A percentile compares a stretch with the other conserved stretches of the same genome.
These are phyloP conservation scores for Esox niger DNA, from an alignment of 2,113 vertebrate genomes.

Conservation along the genomic window DNA sequence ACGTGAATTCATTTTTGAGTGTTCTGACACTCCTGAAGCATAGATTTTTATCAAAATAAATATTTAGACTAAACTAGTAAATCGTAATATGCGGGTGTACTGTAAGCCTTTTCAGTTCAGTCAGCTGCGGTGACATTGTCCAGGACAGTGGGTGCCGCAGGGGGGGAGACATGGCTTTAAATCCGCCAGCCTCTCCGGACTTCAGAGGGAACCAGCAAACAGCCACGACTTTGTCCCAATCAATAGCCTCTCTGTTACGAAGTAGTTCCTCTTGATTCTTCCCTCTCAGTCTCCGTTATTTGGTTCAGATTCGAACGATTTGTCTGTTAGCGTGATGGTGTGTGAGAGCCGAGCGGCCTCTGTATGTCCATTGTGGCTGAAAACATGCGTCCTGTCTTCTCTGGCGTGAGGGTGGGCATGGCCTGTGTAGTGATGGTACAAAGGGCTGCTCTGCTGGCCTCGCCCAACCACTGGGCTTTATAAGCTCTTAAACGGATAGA, in stretches of 20 bases:
- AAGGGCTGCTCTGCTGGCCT: slow-evolving; percentile 51
- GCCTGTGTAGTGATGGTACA: slow-evolving; percentile 71
- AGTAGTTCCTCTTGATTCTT: slow-evolving; percentile 52
- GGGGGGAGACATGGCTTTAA: slow-evolving; percentile 61
- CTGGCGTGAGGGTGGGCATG: slow-evolving; percentile 69
- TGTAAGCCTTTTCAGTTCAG: too few relatives aligned
- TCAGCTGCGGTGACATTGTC: too few relatives aligned
- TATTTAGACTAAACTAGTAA: too few relatives aligned
- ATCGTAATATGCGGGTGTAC: too few relatives aligned
- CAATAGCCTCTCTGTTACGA: slow-evolving; percentile 70
- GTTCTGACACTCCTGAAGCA: too few relatives aligned
- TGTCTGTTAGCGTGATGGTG: slow-evolving; percentile 58
- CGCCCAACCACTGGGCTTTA: slow-evolving; percentile 69
- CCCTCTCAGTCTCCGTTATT: slow-evolving; percentile 46
- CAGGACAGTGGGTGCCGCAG: slow-evolving; percentile 35
- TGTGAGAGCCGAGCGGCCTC: slow-evolving; percentile 67
- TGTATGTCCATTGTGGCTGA: slow-evolving; percentile 68
- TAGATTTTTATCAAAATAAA: too few relatives aligned
- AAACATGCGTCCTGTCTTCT: slow-evolving; percentile 76
- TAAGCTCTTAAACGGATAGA: slow-evolving; percentile 65
- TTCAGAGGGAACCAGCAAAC: slow-evolving; percentile 59
- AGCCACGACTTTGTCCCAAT: slow-evolving; percentile 70
- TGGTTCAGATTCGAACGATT: slow-evolving; percentile 76
- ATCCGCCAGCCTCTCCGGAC: slow-evolving; percentile 61
- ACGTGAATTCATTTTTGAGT: too few relatives aligned